Conservation (phyloP, 1,140 invertebrate species). For the Spodoptera frugiperda region DNA sequence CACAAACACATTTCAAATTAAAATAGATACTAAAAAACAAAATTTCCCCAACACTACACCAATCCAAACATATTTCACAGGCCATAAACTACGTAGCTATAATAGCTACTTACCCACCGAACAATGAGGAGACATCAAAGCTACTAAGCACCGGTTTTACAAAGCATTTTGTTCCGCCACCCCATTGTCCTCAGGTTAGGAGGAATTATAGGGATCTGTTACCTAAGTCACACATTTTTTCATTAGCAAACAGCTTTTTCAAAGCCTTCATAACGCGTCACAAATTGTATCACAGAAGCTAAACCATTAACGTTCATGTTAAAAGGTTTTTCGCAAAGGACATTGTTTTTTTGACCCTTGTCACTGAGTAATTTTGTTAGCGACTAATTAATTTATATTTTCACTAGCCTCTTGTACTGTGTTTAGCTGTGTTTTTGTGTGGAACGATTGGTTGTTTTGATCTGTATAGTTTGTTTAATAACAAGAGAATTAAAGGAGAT, state of each 20-base stretch:
- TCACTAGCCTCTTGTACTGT: conserved; percentile 36
- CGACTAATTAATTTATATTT: conserved; percentile 73
- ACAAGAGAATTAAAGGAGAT: too few species aligned
- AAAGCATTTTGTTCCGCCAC: too few species aligned
- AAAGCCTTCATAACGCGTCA: conserved; percentile 56
- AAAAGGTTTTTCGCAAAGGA: conserved; percentile 70
- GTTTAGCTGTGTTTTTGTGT: not conserved
- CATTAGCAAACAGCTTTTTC: conserved; percentile 15
- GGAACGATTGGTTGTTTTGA: not conserved
- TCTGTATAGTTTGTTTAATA: not conserved
- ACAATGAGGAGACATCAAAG: too few species aligned
- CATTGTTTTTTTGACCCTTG: conserved; percentile 72
- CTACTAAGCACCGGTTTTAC: too few species aligned
- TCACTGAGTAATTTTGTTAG: conserved; percentile 75
- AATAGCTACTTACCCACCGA: too few species aligned
- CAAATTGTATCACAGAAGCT: conserved; percentile 66
- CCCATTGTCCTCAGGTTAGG: not conserved
- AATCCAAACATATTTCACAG: too few species aligned
- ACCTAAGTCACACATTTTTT: conserved; percentile 9
- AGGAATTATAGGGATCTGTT: too few species aligned
- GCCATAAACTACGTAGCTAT: too few species aligned
- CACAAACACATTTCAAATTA: too few species aligned
- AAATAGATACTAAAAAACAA: too few species aligned
- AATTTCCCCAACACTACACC: too few species aligned
- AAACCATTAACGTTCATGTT: conserved; percentile 67